Conservation (phyloP, 2,113 vertebrate species). For the Benitochromis conjunctus region DNA sequence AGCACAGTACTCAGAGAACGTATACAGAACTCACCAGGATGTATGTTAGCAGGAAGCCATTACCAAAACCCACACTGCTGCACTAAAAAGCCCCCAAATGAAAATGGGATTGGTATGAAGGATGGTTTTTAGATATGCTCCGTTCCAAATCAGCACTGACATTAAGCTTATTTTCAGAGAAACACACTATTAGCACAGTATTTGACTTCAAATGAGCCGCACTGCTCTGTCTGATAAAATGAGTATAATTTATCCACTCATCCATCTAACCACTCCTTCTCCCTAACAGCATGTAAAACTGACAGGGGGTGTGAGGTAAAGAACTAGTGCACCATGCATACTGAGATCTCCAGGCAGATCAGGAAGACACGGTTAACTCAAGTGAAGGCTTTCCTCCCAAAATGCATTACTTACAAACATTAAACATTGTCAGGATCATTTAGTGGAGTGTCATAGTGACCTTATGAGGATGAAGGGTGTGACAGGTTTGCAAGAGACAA, state of each 20-base stretch:
- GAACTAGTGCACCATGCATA: background rate
- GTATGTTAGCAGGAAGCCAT: conserved; percentile 11
- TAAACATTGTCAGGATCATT: background rate
- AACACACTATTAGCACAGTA: background rate
- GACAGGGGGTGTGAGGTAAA: background rate
- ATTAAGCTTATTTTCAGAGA: background rate
- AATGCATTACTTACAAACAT: background rate
- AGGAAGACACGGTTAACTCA: background rate
- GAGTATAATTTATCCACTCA: background rate
- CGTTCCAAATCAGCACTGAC: background rate
- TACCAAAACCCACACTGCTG: background rate
- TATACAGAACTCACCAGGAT: background rate
- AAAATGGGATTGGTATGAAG: background rate
- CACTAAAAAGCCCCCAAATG: background rate
- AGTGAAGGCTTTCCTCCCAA: background rate
- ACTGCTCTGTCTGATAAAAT: background rate
- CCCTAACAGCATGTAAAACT: background rate
- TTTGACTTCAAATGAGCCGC: background rate
- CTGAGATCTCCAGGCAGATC: background rate
- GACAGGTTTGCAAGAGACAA: background rate
- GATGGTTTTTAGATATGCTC: background rate
- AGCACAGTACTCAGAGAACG: conserved; percentile 11
- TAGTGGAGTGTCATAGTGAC: background rate
- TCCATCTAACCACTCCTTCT: background rate
- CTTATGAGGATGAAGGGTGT: background rate